Base-by-base conservation (phyloP, 2,113 vertebrate species). In the Leiothrix lutea region DNA sequence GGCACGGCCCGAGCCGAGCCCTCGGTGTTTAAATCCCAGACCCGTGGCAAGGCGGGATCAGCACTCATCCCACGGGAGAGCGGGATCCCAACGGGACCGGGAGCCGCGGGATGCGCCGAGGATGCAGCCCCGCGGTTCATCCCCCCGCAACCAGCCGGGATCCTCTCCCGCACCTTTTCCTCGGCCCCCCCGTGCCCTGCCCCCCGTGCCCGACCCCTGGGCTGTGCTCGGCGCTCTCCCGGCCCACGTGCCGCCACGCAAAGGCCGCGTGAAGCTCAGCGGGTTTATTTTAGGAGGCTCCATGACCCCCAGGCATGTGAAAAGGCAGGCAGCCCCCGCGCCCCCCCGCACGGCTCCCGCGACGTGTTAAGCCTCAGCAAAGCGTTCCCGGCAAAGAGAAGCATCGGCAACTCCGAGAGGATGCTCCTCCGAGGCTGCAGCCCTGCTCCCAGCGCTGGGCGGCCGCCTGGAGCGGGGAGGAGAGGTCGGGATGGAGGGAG, bases 221-320 rank as follows among this genome's bases (percentile, higher is more conserved):
- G 81, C 80, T 35, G 7, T 0, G 40, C 83, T 80, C 83, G 1
- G 2, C 5, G 8, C 80, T 51, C 29, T 8, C 64, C 72, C 5
- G 2, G 58, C 79, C 81, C 94, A 90, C 90, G 81, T 90, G 91
- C 92, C 7, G 12, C 53, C 91, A 38, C 18, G 25, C 53, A 5
- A 54, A 78, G 86, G 89, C 85, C 85, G 38, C 77, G 90, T 97
- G 96, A 93, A 91, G 82, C 79, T 91, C 20, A 2, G 31, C 12
- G 35, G 72, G 88, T 89, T 95, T 97, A 97, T 97, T 97, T 97
- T 96, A 53, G 88, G 94, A 94, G 79, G 65, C 89, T 40, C 72
- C 83, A 22, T 94, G 95, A 90, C 95, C 93, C 89, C 88, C 88
- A 47, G 96, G 95, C 83, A 71, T 91, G 92, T 72, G 96, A 88